Percentiles rank a stretch among this genome's conserved stretches.
Evolutionary conservation across 2,888 invertebrate species (phyloP).

Genomic region (Nomada ruficornis): DNA sequence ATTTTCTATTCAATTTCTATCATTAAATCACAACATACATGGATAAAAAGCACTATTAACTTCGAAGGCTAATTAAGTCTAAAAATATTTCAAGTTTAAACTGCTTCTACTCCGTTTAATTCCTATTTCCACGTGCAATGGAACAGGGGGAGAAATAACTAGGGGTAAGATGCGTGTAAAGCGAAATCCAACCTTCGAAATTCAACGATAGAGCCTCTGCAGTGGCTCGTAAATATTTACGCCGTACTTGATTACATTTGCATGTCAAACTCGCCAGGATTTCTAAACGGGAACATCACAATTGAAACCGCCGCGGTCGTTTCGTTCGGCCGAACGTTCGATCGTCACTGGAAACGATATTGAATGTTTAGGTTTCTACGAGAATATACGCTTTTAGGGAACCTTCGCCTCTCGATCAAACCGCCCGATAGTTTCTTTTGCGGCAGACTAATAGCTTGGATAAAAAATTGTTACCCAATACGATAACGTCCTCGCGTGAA

Average conservation of each 20-base stretch:
- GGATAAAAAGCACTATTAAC: too few species aligned
- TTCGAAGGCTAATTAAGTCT: too few species aligned
- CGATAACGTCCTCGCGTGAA: background rate
- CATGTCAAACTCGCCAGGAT: slow-evolving; percentile 67
- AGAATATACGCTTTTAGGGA: slow-evolving; percentile 8
- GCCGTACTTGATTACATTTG: slow-evolving; percentile 66
- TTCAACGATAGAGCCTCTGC: slow-evolving; percentile 36
- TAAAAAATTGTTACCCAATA: background rate
- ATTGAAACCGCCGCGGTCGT: slow-evolving; percentile 42
- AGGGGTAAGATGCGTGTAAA: background rate
- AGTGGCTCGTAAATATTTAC: slow-evolving; percentile 73
- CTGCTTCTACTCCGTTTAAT: background rate
- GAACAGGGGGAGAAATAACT: slow-evolving; percentile 1
- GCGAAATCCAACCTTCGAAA: slow-evolving; percentile 33
- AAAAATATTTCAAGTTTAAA: too few species aligned
- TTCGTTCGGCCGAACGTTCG: slow-evolving; percentile 32
- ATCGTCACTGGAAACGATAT: slow-evolving; percentile 33
- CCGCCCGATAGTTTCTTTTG: background rate
- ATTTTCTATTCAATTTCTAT: too few species aligned
- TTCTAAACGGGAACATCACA: slow-evolving; percentile 64
- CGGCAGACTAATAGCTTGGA: background rate
- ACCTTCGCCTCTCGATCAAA: background rate
- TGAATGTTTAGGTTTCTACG: slow-evolving; percentile 37
- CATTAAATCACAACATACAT: too few species aligned
- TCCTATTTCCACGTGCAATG: too few species aligned